These are phyloP conservation scores for Drosophila orosa DNA, from an alignment of 1,140 invertebrate species.

Conservation along the genomic window DNA sequence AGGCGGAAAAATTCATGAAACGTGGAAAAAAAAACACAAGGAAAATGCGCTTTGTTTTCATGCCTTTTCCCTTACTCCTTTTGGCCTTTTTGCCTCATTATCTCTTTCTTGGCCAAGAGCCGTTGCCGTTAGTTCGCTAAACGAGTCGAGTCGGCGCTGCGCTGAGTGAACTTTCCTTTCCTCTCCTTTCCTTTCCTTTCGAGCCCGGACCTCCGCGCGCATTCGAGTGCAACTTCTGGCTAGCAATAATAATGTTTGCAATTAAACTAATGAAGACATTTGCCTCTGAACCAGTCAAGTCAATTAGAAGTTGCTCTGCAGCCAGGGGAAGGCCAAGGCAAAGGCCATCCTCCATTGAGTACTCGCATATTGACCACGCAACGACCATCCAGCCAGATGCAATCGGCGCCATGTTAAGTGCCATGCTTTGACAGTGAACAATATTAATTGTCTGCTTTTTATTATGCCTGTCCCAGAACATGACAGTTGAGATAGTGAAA, in stretches of 20 bases:
- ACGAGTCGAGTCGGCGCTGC: conserved; percentile 49
- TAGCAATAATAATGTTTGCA: conserved; percentile 72
- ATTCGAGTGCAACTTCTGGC: conserved; percentile 52
- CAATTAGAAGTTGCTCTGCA: conserved; percentile 30
- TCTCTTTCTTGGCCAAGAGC: conserved; percentile 51
- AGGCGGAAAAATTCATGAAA: conserved; percentile 11
- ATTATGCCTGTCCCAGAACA: conserved; percentile 23
- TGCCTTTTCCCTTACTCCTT: conserved; percentile 42
- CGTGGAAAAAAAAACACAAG: conserved; percentile 1
- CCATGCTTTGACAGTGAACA: conserved; percentile 67
- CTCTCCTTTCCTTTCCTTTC: conserved; percentile 7
- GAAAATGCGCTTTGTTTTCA: conserved; percentile 56
- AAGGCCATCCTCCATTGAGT: conserved; percentile 12
- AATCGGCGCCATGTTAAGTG: conserved; percentile 68
- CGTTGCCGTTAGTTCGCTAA: conserved; percentile 43
- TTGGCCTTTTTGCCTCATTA: conserved; percentile 70
- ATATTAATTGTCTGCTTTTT: conserved; percentile 64
- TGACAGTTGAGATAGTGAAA: conserved; percentile 42
- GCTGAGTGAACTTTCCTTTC: conserved; percentile 27
- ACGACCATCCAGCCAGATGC: conserved; percentile 1
- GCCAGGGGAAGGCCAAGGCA: not conserved
- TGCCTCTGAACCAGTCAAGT: conserved; percentile 32
- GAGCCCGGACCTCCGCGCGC: not conserved
- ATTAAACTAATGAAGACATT: conserved; percentile 81
- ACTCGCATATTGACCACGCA: conserved; percentile 23